Evolutionary conservation across 2,888 invertebrate species (phyloP).

Genomic region (Antheraea yamamai): DNA sequence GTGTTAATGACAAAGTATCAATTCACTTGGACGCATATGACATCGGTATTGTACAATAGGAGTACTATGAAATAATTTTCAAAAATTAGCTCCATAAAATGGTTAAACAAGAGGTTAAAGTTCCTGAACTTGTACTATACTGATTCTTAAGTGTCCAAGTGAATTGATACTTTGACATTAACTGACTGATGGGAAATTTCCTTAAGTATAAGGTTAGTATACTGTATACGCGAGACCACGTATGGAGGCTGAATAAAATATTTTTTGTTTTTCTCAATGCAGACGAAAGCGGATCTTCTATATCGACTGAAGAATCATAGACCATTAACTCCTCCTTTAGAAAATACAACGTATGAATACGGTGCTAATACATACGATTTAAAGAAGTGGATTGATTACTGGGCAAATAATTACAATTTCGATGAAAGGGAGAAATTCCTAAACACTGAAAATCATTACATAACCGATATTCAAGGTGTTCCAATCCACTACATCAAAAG

Average conservation of each 20-base stretch:
- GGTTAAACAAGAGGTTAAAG: no score
- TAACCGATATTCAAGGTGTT: slow-evolving; percentile 16
- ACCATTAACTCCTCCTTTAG: slow-evolving; percentile 18
- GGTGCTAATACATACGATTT: slow-evolving; percentile 9
- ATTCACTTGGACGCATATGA: no score
- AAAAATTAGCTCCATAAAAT: no score
- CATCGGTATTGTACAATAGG: no score
- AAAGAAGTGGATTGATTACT: slow-evolving; percentile 17
- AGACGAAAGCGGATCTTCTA: slow-evolving; percentile 23
- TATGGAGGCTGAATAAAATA: background rate
- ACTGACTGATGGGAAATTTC: no score
- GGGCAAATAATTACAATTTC: slow-evolving; percentile 18
- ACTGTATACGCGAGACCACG: no score
- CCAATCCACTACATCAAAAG: slow-evolving; percentile 3
- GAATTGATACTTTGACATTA: no score
- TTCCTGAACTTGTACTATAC: no score
- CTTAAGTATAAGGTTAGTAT: no score
- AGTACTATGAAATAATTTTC: no score
- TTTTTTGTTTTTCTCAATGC: slow-evolving; percentile 19
- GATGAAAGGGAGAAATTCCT: background rate
- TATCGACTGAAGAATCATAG: slow-evolving; percentile 14
- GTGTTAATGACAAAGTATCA: no score
- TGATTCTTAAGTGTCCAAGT: no score
- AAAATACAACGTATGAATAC: background rate
- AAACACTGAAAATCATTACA: slow-evolving; percentile 23